phyloP scores from a whole-genome alignment of 1,140 invertebrate species.

The Neelides sp. region DNA sequence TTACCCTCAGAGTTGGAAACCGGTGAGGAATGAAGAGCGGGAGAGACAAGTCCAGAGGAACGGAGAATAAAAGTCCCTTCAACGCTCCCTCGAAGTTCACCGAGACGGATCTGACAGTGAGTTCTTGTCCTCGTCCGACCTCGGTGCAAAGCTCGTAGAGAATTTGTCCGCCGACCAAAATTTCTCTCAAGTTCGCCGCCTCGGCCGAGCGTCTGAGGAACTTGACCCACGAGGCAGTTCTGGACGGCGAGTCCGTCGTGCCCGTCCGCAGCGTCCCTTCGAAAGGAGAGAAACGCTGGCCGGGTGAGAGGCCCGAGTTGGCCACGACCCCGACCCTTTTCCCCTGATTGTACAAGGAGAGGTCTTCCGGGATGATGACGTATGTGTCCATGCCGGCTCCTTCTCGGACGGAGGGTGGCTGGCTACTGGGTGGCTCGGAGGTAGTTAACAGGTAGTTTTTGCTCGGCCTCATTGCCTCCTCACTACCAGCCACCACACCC shows the following conservation, averaged over 20 bases:
- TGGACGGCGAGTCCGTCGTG: too few species aligned
- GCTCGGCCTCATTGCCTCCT: background rate
- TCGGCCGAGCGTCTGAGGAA: conserved; percentile 21
- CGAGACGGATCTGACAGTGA: too few species aligned
- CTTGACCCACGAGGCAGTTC: conserved; percentile 26
- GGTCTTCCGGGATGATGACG: conserved; percentile 30
- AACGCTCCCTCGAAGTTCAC: too few species aligned
- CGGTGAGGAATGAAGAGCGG: too few species aligned
- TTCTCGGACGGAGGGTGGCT: background rate
- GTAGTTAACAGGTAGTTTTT: conserved; percentile 2
- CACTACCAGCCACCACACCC: background rate
- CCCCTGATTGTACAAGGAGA: conserved; percentile 19
- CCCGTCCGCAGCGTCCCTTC: conserved; percentile 29
- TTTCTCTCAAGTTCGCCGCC: conserved; percentile 29
- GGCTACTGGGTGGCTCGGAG: too few species aligned
- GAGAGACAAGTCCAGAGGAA: too few species aligned
- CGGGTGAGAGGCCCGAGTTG: conserved; percentile 22
- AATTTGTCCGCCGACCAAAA: conserved; percentile 22
- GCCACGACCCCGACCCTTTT: conserved; percentile 24
- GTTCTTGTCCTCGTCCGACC: too few species aligned
- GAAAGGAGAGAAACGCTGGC: conserved; percentile 29
- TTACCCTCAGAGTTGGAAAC: too few species aligned
- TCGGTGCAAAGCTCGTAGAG: too few species aligned
- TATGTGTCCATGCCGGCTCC: conserved; percentile 26
- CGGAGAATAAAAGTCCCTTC: too few species aligned